Evolutionary conservation across 2,888 invertebrate species (phyloP).

Genomic region (Thumatha senex): DNA sequence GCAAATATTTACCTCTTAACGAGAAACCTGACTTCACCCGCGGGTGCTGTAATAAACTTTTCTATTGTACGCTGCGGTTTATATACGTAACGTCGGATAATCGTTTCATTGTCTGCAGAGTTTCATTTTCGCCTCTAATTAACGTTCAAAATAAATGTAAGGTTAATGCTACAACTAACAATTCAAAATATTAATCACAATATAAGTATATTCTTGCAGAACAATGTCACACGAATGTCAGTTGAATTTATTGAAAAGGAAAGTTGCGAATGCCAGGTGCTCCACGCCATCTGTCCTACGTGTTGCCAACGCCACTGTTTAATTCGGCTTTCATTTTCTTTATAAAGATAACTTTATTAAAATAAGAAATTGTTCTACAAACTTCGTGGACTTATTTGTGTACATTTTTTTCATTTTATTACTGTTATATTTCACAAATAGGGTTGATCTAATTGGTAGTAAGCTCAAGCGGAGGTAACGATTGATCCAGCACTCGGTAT

Average conservation of each 20-base stretch:
- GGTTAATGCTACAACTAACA: slow-evolving; percentile 31
- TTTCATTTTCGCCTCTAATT: slow-evolving; percentile 54
- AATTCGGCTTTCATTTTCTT: slow-evolving; percentile 51
- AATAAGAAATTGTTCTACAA: slow-evolving; percentile 32
- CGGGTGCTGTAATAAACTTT: slow-evolving; percentile 73
- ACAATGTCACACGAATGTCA: slow-evolving; percentile 38
- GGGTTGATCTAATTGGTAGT: slow-evolving; percentile 34
- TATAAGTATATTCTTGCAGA: slow-evolving; percentile 37
- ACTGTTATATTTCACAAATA: slow-evolving; percentile 26
- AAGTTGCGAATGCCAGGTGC: slow-evolving; percentile 63
- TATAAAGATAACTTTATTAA: slow-evolving; percentile 53
- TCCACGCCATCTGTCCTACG: slow-evolving; percentile 50
- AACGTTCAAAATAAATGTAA: slow-evolving; percentile 36
- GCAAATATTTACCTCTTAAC: slow-evolving; percentile 78
- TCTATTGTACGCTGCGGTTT: slow-evolving; percentile 66
- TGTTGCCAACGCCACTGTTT: slow-evolving; percentile 20
- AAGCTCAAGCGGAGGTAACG: slow-evolving; percentile 42
- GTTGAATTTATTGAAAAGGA: slow-evolving; percentile 66
- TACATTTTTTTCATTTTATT: slow-evolving; percentile 36
- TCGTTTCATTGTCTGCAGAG: slow-evolving; percentile 37
- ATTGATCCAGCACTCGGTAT: slow-evolving; percentile 47
- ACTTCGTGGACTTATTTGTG: slow-evolving; percentile 33
- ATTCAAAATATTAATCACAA: slow-evolving; percentile 39
- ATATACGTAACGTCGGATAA: slow-evolving; percentile 44
- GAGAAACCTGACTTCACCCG: slow-evolving; percentile 75